phyloP scores from a whole-genome alignment of 2,797 vertebrate species.

The Liasis olivaceus region DNA sequence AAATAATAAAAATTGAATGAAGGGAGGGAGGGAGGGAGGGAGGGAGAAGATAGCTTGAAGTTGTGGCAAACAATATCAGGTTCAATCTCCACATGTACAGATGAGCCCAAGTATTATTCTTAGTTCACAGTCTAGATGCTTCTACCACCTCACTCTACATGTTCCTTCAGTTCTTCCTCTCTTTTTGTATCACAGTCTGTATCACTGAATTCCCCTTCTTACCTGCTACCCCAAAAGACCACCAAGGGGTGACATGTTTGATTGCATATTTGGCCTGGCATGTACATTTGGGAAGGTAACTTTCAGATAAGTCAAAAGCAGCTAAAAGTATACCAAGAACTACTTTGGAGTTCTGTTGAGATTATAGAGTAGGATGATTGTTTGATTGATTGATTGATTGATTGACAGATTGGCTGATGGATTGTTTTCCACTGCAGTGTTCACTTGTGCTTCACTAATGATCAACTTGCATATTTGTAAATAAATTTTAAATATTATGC shows the following conservation, averaged over 20 bases:
- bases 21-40: too few relatives aligned
- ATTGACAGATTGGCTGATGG: neutral
- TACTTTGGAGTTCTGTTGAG: neutral
- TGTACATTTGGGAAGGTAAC: neutral
- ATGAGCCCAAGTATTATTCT: neutral
- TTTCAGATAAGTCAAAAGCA: neutral
- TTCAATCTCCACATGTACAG: neutral
- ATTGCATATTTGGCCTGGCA: neutral
- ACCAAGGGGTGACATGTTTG: too few relatives aligned
- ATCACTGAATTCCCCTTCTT: too few relatives aligned
- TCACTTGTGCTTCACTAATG: neutral
- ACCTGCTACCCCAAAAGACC: too few relatives aligned
- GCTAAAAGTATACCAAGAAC: neutral
- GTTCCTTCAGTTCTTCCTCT: neutral
- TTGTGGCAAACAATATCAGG: neutral
- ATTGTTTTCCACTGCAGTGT: neutral
- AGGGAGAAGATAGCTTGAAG: neutral
- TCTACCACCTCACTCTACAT: neutral
- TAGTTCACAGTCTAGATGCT: neutral
- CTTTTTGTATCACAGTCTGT: neutral
- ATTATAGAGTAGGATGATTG: neutral
- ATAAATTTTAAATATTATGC: neutral
- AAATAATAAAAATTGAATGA: neutral
- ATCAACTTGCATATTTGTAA: neutral
- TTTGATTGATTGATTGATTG: neutral